Evolutionary conservation across 2,113 vertebrate species (phyloP).

Genomic region (Tichodroma muraria): DNA sequence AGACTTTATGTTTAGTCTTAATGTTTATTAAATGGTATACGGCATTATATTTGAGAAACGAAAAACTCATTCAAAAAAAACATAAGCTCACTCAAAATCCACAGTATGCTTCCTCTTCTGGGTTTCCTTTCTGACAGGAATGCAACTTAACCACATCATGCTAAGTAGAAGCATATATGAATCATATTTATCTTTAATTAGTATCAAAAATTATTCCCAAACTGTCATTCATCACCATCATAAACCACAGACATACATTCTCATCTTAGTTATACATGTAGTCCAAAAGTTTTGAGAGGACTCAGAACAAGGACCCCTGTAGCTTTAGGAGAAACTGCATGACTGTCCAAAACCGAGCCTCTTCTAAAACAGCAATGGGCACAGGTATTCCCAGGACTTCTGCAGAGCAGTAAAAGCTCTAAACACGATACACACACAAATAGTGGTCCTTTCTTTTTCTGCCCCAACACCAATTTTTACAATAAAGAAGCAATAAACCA

Average conservation of each 20-base stretch:
- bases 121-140: background rate
- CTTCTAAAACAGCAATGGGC: background rate
- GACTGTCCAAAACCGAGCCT: background rate
- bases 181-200: background rate
- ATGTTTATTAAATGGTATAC: background rate
- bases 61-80: background rate
- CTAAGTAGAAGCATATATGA: background rate
- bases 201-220: background rate
- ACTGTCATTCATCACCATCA: background rate
- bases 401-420: background rate
- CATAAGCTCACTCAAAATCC: background rate
- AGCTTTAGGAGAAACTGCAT: background rate
- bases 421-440: background rate
- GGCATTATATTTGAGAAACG: background rate
- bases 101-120: background rate
- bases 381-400: background rate
- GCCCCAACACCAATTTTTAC: accelerated
- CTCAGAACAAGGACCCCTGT: background rate
- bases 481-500: background rate
- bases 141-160: background rate
- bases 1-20: background rate
- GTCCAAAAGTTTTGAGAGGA: background rate
- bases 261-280: background rate
- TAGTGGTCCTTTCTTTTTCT: background rate
- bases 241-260: background rate